Base-by-base conservation (phyloP, 2,113 vertebrate genomes). In the Numida meleagris region DNA sequence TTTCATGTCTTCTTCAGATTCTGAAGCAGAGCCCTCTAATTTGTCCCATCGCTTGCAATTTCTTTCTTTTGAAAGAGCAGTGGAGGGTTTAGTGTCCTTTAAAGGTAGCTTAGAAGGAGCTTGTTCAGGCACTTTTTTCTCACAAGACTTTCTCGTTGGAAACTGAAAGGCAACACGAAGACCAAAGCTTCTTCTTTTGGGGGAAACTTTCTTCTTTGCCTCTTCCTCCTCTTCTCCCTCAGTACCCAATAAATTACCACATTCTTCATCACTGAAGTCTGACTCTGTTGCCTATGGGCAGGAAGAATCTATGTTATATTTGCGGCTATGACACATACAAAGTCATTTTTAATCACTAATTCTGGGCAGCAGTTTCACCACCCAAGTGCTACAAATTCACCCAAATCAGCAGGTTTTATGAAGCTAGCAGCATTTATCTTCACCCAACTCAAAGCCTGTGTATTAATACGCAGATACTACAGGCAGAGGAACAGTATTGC, bases 111-210 rank as follows among this genome's bases (percentile, higher is more conserved):
- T 90, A 50, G 97, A 71, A 78, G 96, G 95, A 68, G 42, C 29
- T 13, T 90, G 63, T 81, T 97, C 95, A 34, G 95, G 85, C 75
- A 85, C 75, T 63, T 68, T 77, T 15, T 93, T 97, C 51, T 81
- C 98, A 78, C 93, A 85, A 13, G 87, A 89, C 94, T 98, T 99
- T 82, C 98, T 99, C 79, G 95, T 89, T 11, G 99, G 99, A 97
- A 99, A 99, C 76, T 98, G 96, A 66, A 99, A 98, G 13, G 99
- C 99, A 31, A 99, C 98, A 58, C 98, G 98, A 63, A 99, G 98
- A 57, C 98, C 98, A 38, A 98, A 94, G 24, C 98, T 98, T 93
- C 91, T 98, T 89, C 97, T 98, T 94, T 97, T 98, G 25, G 96
- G 40, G 10, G 94, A 93, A 33, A 82, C 21, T 57, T 80, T 79